Base-by-base conservation (phyloP, 2,888 invertebrate genomes). In the Drosophila mercatorum region DNA sequence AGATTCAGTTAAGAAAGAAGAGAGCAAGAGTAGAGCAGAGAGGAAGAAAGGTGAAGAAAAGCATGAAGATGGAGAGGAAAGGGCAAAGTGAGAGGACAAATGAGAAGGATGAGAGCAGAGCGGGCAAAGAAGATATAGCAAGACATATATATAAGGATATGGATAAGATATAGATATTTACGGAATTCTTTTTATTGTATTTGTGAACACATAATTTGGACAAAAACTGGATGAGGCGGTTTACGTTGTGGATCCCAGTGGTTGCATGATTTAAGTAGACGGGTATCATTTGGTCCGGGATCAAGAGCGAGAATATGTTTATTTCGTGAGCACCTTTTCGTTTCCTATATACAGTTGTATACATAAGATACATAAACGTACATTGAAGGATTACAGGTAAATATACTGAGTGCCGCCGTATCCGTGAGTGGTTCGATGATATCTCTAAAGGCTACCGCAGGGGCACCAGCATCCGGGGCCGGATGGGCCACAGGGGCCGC, bases 381-480 rank as follows among this genome's bases (percentile, higher is more conserved):
- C 38, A 65, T 52, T 22, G 65, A 66, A 43, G 44, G 31, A n/a
- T 17, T n/a, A 66, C 44, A 44, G 43, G 36, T 31, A 43, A 28
- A 28, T 28, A 51, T 51, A 34, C 34, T 31, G 6, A 14, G 26
- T 17, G n/a, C 28, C 38, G 44, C 58, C 36, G 7, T 22, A 22
- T 51, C 51, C 34, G 3, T 17, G 5, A 12, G 12, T 28, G 11
- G 36, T 36, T 47, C 12, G 46, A 12, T 10, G 7, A 14, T 8
- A 8, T 34, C 22, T 22, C 22, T 57, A 58, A 5, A 58, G 58
- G 58, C 58, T 58, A 2, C 58, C 58, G 46, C 58, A 46, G 36
- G 58, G 46, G n/a, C 36, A 26, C n/a, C 46, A 58, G 10, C 46
- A 46, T 3, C 58, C 46, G 36, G 58, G 58, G 34, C 34, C 44